Evolutionary conservation across 2,888 invertebrate species (phyloP), one percentile per base, ranked within the genome.

Genomic region (Papilio elwesi): DNA sequence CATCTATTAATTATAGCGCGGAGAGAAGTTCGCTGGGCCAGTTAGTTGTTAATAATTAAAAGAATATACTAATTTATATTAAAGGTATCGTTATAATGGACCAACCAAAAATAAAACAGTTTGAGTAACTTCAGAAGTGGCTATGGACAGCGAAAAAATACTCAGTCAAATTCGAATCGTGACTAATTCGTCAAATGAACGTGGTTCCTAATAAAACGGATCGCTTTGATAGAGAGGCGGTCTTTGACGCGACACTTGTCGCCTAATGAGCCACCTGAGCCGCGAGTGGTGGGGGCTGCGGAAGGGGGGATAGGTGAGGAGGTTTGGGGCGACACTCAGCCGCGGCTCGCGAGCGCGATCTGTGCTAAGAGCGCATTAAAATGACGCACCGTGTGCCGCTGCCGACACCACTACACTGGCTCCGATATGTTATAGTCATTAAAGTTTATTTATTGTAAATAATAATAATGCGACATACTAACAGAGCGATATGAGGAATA

Each of bases 191-290:
- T 71, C 59, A 67, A 67, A 71, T 66, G 66, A 71, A 67, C 66
- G 59, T 51, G 43, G 43, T 69, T 71, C 36, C 66, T 52, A 59
- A 71, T 71, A 67, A 65, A 71, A 67, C 48, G 57, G 55, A 66
- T 67, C 66, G 71, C 59, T 71, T 49, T 66, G 55, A 57, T 26
- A 62, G 55, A 67, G 69, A 59, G 68, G 67, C 65, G 74, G 78
- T 83, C 87, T 89, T 89, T 88, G 87, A 88, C 82, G 86, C 78
- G 79, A 82, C 87, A 89, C 88, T 86, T 81, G 87, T 80, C 77
- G 79, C 78, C 85, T 90, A 89, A 89, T 88, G 90, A 90, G 88
- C 83, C 85, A 84, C 84, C 87, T 83, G 85, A 80, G 83, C 82
- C 78, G 80, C 76, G 74, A 78, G 80, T 78, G 74, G 76, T 73